These are phyloP conservation scores for Drosophila paramelanica DNA, from an alignment of 2,888 invertebrate genomes.

Conservation along the genomic window DNA sequence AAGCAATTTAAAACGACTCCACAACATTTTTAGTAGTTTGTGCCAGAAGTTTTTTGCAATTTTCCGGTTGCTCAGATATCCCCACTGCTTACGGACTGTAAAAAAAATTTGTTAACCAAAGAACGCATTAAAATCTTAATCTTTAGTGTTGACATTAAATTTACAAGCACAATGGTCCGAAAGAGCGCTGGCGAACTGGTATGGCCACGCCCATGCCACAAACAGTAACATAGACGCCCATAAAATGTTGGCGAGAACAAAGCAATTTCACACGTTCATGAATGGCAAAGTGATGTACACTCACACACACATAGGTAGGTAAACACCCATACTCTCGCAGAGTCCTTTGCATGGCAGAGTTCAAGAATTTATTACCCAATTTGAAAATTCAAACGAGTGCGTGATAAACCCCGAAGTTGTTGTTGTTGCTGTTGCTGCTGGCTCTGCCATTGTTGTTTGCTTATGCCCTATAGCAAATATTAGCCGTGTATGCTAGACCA, in stretches of 20 bases:
- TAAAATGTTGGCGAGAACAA: conserved; percentile 63
- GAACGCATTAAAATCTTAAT: conserved; percentile 74
- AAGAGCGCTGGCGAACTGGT: conserved; percentile 19
- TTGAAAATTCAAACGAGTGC: conserved; percentile 82
- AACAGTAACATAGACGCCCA: conserved; percentile 36
- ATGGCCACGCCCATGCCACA: conserved; percentile 30
- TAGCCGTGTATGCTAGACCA: background rate
- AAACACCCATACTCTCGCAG: conserved; percentile 3
- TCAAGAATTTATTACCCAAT: conserved; percentile 81
- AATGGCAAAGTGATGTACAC: conserved; percentile 40
- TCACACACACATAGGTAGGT: conserved; percentile 17
- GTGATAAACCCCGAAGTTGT: conserved; percentile 71
- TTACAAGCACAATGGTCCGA: conserved; percentile 35
- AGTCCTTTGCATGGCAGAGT: conserved; percentile 45
- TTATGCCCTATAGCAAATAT: conserved; percentile 9
- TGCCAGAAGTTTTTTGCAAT: conserved; percentile 4
- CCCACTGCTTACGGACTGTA: conserved; percentile 3
- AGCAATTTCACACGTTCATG: conserved; percentile 71
- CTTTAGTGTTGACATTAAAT: conserved; percentile 78
- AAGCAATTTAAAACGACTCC: background rate
- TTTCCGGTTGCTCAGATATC: background rate
- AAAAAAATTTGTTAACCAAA: conserved; percentile 68
- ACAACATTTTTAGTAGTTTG: background rate
- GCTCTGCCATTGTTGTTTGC: conserved; percentile 44
- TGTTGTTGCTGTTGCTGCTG: conserved; percentile 22